Conservation (phyloP, 2,113 vertebrate genomes). For the Balaeniceps rex region DNA sequence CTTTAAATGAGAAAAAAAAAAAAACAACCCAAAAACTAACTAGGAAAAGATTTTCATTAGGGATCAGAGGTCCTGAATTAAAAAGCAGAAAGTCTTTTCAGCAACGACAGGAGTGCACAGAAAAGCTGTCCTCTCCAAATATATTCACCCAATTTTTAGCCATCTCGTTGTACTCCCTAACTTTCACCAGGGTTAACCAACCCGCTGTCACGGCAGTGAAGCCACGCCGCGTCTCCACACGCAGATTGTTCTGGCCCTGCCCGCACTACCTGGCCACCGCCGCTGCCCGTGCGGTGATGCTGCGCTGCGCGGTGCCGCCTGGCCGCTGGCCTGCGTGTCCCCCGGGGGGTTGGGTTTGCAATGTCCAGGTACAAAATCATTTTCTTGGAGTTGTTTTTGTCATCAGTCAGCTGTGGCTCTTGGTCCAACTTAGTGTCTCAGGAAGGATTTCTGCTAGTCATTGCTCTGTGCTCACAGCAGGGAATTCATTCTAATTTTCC, state of each 20-base stretch:
- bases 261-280: neutral
- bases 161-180: fast-evolving
- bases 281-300: fast-evolving
- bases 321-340: neutral
- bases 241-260: fast-evolving
- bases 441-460: neutral
- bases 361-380: fast-evolving
- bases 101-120: fast-evolving
- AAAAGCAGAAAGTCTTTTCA: neutral
- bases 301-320: neutral
- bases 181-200: fast-evolving
- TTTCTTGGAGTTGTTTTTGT: neutral
- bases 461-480: neutral
- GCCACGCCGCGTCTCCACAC: fast-evolving
- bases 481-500: neutral
- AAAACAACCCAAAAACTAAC: too few relatives aligned
- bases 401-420: neutral
- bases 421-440: neutral
- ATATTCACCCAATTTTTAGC: fast-evolving
- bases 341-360: fast-evolving
- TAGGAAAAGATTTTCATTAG: neutral
- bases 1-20: neutral
- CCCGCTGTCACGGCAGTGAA: fast-evolving
- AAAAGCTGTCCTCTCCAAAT: neutral
- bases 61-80: neutral